These are phyloP conservation scores for Eulemur albifrons DNA, from an alignment of 2,797 vertebrate species.

Conservation along the genomic window DNA sequence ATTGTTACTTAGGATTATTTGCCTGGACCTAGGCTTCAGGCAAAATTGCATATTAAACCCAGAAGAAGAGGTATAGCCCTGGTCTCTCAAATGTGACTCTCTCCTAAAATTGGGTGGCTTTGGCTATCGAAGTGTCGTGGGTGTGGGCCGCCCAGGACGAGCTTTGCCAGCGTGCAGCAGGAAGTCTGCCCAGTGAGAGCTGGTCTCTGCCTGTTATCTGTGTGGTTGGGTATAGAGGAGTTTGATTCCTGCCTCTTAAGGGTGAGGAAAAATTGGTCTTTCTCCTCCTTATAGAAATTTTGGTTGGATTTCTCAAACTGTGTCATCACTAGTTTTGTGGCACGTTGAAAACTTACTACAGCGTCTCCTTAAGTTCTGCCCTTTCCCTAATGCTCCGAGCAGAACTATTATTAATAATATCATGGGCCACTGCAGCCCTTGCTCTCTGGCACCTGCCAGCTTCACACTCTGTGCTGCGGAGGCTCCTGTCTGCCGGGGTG, in stretches of 20 bases:
- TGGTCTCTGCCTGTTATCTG: accelerated
- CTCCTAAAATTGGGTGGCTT: not conserved
- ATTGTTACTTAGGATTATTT: not conserved
- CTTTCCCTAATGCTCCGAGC: not conserved
- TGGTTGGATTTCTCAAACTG: not conserved
- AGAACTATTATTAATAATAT: not conserved
- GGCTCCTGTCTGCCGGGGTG: not conserved
- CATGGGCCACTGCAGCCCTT: not conserved
- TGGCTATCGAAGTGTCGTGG: accelerated
- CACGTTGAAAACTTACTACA: not conserved
- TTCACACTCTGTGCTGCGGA: not conserved
- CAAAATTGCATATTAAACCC: not conserved
- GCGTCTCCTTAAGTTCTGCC: not conserved
- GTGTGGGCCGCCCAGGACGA: not conserved
- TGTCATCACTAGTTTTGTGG: not conserved
- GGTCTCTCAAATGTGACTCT: not conserved
- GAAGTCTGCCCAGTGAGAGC: accelerated
- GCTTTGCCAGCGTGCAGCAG: not conserved
- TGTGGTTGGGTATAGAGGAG: not conserved
- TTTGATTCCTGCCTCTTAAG: not conserved
- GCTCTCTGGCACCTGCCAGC: not conserved
- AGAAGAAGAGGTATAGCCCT: not conserved
- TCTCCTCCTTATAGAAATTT: not conserved
- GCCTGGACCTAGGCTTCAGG: not conserved
- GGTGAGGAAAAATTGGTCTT: conserved; percentile 5